Evolutionary conservation across 2,888 invertebrate species (phyloP).

Genomic region (Calliphora vomitoria): DNA sequence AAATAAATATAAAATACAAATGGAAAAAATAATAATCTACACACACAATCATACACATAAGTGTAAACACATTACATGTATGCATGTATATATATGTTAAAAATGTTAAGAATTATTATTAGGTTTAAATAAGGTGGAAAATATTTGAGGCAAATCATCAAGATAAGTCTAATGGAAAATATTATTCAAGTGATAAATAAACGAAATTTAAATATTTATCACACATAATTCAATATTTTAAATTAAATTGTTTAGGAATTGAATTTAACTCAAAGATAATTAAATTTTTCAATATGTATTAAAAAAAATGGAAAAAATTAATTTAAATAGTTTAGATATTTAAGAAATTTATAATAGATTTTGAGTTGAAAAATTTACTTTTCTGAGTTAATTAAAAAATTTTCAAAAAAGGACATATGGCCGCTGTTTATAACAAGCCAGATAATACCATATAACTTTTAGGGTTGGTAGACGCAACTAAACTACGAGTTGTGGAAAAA

Average conservation of each 20-base stretch:
- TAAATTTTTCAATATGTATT: no score
- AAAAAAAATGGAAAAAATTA: no score
- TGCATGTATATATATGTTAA: neutral
- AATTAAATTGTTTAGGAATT: neutral
- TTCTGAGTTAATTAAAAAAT: no score
- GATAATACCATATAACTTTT: no score
- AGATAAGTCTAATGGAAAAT: slow-evolving; percentile 58
- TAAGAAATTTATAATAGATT: no score
- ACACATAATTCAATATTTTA: neutral
- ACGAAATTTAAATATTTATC: slow-evolving; percentile 42
- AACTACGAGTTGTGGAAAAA: no score
- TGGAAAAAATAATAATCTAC: slow-evolving; percentile 54
- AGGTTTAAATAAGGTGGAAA: slow-evolving; percentile 68
- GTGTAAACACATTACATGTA: neutral
- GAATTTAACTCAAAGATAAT: no score
- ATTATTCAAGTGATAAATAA: slow-evolving; percentile 14
- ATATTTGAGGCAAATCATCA: slow-evolving; percentile 51
- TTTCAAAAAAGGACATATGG: no score
- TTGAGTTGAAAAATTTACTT: no score
- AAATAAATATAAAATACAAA: slow-evolving; percentile 60
- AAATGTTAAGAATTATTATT: slow-evolving; percentile 61
- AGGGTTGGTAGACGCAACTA: no score
- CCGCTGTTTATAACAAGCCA: no score
- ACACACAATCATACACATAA: neutral
- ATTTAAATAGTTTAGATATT: no score